Evolutionary conservation across 1,140 invertebrate genomes (phyloP), one percentile per base, ranked within the genome.

Genomic region (Danaus melanippus): DNA sequence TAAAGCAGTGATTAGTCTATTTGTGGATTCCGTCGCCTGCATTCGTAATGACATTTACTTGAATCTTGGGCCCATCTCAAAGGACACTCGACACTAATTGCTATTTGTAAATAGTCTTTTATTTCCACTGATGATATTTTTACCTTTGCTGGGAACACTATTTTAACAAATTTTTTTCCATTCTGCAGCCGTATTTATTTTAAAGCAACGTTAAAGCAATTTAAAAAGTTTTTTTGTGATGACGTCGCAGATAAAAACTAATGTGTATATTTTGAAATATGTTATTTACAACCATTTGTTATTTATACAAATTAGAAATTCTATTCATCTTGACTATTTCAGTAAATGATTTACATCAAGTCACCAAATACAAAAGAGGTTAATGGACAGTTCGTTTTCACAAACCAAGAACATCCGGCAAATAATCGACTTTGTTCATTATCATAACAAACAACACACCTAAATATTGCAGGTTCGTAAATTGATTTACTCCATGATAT

Each of bases 21-120:
- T 60, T 50, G 45, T 53, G 52, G 47, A 56, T 51, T 56, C 10
- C 8, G 66, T 58, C 56, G 45, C 42, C 55, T 59, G 63, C 63
- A 66, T 66, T 51, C 46, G 53, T 65, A 68, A 66, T 68, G 57
- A 39, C 54, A 53, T 58, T 51, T 48, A 48, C 48, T 64, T 40
- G 47, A 51, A 15, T 47, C 51, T 58, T 55, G 42, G n/a, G 58
- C 55, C 52, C 45, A 55, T 53, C 51, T 59, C 51, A 53, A 50
- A 53, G 51, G 47, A 59, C 55, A 49, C 46, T 57, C 17, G 11
- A 50, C 59, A 49, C 59, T 65, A 65, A 65, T 65, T 65, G 59
- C 53, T 65, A 57, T 65, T 61, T 65, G 63, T 62, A 53, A 56
- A 58, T 59, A 59, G 41, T 48, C 32, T 53, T 54, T 59, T 59